These are phyloP conservation scores for Euschistus heros DNA, from an alignment of 1,140 invertebrate genomes.

Conservation along the genomic window DNA sequence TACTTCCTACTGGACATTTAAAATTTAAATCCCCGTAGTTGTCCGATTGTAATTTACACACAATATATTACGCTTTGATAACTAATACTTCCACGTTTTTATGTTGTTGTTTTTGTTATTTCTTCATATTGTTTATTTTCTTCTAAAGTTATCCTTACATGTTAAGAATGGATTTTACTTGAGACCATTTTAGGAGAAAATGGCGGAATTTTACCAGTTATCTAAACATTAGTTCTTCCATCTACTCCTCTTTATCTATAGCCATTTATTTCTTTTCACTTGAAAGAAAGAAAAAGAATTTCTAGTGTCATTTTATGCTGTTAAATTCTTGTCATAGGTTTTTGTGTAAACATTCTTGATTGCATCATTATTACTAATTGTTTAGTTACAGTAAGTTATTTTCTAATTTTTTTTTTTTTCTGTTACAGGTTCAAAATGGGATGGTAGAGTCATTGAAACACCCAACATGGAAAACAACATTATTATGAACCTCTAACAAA, in stretches of 20 bases:
- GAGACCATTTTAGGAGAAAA: no score
- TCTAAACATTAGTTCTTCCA: not conserved
- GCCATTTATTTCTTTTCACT: not conserved
- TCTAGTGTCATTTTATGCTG: not conserved
- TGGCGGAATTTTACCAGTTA: not conserved
- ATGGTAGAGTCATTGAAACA: slow-evolving; percentile 25
- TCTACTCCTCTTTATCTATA: not conserved
- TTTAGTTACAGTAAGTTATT: not conserved
- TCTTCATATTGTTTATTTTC: no score
- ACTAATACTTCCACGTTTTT: no score
- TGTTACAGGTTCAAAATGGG: slow-evolving; percentile 24
- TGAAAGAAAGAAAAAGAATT: not conserved
- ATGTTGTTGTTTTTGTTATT: no score
- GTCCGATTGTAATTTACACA: no score
- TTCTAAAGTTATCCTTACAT: no score
- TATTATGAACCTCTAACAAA: slow-evolving; percentile 10
- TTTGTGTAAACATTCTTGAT: not conserved
- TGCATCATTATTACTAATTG: not conserved
- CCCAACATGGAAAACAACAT: slow-evolving; percentile 17
- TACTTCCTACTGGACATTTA: not conserved
- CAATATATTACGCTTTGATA: no score
- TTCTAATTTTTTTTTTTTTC: not conserved
- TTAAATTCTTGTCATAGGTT: not conserved
- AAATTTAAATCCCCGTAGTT: not conserved
- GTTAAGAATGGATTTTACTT: no score